Evolutionary conservation across 1,140 invertebrate species (phyloP), one percentile per base, ranked within the genome.

Genomic region (Lanistes nyassanus): DNA sequence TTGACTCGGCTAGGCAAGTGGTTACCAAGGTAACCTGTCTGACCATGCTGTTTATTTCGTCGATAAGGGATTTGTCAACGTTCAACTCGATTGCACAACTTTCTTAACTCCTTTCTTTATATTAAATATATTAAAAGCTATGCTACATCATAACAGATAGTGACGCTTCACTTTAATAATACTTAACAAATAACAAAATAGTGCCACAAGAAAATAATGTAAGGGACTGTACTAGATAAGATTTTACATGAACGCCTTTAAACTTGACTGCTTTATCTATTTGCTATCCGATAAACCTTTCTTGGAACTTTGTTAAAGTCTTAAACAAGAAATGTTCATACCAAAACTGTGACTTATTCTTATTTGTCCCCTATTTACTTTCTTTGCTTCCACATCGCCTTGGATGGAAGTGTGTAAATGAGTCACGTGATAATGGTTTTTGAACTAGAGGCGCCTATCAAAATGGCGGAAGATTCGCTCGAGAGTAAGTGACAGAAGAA

Each of bases 371-470:
- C 2, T 2, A 9, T 31, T 31, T 36, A 3, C 37, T 65, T 65
- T 60, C n/a, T 60, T 7, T 9, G 29, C 16, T 5, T 7, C 21
- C 0, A 65, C 29, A 29, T 4, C 23, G 31, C 62, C n/a, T 29
- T 34, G 3, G 58, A 29, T 36, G 29, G 62, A 65, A 65, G 5
- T 65, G 31, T 19, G 31, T 11, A 5, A 5, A 9, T 23, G 31
- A 34, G 71, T 76, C 75, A 76, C 75, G 75, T 76, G 75, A 76
- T 42, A 37, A 26, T 21, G 13, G 19, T 64, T 58, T 82, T 80
- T 80, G 77, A 82, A 80, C 80, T 73, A 79, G 81, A 82, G 79
- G 81, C 81, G 81, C 79, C 74, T n/a, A 80, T 69, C 79, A 82
- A 80, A 75, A 82, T 82, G 81, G 81, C 81, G 81, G 81, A 82